Percentiles rank a stretch among this genome's conserved stretches.
Evolutionary conservation across 1,140 invertebrate species (phyloP).

Genomic region (Papilio helenus): DNA sequence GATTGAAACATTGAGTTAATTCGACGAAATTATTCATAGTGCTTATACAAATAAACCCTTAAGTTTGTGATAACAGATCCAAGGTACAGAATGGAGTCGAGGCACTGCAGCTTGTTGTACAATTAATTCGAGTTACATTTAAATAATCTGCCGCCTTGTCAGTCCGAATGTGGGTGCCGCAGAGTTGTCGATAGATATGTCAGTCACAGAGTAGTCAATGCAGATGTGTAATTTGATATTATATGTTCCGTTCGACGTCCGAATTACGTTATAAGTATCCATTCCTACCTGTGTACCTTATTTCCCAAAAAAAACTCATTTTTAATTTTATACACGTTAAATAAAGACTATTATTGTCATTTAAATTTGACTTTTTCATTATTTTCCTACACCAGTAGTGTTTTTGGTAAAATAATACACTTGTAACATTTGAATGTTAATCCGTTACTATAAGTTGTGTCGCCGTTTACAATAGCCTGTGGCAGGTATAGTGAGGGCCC

Average conservation of each 20-base stretch:
- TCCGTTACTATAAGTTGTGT: neutral
- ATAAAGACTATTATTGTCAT: too few relatives aligned
- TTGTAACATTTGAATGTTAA: neutral
- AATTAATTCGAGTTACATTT: conserved; percentile 29
- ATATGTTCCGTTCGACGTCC: neutral
- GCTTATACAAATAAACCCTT: neutral
- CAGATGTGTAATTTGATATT: neutral
- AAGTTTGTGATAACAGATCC: conserved; percentile 2
- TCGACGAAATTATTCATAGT: neutral
- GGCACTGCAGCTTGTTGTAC: conserved; percentile 9
- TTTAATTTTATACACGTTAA: too few relatives aligned
- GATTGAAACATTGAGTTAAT: neutral
- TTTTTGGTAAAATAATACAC: neutral
- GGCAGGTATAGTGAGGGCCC: conserved; percentile 19
- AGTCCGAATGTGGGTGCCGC: conserved; percentile 20
- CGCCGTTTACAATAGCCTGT: conserved; percentile 6
- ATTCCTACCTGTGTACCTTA: too few relatives aligned
- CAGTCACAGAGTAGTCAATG: conserved; percentile 3
- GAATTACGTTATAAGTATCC: too few relatives aligned
- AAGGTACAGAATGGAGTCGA: neutral
- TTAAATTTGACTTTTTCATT: too few relatives aligned
- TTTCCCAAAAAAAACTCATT: too few relatives aligned
- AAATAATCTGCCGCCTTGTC: conserved; percentile 33
- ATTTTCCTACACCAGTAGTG: too few relatives aligned
- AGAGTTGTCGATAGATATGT: conserved; percentile 25